phyloP scores from a whole-genome alignment of 2,888 invertebrate genomes.

The Dichetophora obliterata region DNA sequence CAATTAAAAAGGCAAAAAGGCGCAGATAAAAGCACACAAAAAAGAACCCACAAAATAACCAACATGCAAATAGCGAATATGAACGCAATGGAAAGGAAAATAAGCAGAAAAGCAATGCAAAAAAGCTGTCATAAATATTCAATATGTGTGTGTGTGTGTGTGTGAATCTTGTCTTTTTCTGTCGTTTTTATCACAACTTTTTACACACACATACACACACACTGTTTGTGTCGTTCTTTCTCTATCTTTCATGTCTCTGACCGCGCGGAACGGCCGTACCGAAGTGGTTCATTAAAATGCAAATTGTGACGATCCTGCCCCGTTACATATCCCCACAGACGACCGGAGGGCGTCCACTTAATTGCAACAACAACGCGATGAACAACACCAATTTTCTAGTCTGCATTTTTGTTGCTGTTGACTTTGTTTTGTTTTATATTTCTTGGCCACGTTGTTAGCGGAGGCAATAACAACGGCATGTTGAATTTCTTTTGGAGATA shows the following conservation, averaged over 20 bases:
- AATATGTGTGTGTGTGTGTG: slow-evolving; percentile 5
- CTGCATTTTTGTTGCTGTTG: neutral
- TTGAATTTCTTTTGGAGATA: neutral
- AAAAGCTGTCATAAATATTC: slow-evolving; percentile 18
- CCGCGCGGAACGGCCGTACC: slow-evolving; percentile 11
- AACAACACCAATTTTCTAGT: slow-evolving; percentile 6
- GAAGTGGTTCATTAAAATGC: slow-evolving; percentile 26
- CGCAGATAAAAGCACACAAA: neutral
- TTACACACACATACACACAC: neutral
- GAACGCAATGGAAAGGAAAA: neutral
- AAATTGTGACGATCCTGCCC: slow-evolving; percentile 5
- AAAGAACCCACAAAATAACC: neutral
- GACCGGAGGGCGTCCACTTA: neutral
- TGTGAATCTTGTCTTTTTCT: neutral
- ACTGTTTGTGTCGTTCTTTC: neutral
- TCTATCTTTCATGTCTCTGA: slow-evolving; percentile 2
- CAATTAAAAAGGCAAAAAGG: slow-evolving; percentile 29
- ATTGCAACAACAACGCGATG: slow-evolving; percentile 5
- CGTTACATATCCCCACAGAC: neutral
- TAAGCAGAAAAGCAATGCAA: neutral
- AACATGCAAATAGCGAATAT: neutral
- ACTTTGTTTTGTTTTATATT: neutral
- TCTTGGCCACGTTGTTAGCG: neutral
- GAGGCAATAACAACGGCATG: too few relatives aligned
- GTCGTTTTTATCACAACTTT: neutral